Base-by-base conservation (phyloP, 2,113 vertebrate species). In the Columbina picui region DNA sequence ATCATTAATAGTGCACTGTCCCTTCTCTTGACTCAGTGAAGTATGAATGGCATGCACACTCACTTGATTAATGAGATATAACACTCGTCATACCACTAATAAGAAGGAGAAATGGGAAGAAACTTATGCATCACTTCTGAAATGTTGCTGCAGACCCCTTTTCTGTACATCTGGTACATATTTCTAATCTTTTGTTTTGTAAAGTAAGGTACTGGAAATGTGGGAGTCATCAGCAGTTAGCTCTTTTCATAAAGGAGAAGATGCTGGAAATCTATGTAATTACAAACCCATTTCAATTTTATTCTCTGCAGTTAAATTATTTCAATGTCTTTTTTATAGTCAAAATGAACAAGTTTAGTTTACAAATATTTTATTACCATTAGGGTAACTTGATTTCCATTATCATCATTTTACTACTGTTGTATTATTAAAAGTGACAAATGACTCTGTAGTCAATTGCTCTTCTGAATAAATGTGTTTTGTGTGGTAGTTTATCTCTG, bases 361-460 rank as follows among this genome's bases (percentile, higher is more conserved):
- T 98, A 98, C 96, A 97, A 97, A 97, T 97, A 98, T 97, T 98
- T 97, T 96, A 97, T 97, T 97, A 94, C 68, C 60, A 96, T 96
- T 96, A 97, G 63, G 75, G 59, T 81, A 97, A 96, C 94, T 97
- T 96, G 94, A 84, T 97, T 96, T 96, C 60, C 39, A 95, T 97
- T 97, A 97, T 96, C 87, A 96, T 96, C 60, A 77, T 90, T 93
- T 97, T 84, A 77, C 88, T 96, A 94, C 93, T 95, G 39, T 63
- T 89, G 67, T 85, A 67, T 95, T 97, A 97, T 97, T 97, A 95
- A 97, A 98, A 98, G 94, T 97, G 92, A 97, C 93, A 98, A 97
- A 97, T 91, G 81, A 88, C 29, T 76, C 78, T 55, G 73, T 68
- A 95, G 89, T 87, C 93, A 89, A 94, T 63, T 86, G 92, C 82